Evolutionary conservation across 2,888 invertebrate species (phyloP).

Genomic region (Lasioglossum pauxillum): DNA sequence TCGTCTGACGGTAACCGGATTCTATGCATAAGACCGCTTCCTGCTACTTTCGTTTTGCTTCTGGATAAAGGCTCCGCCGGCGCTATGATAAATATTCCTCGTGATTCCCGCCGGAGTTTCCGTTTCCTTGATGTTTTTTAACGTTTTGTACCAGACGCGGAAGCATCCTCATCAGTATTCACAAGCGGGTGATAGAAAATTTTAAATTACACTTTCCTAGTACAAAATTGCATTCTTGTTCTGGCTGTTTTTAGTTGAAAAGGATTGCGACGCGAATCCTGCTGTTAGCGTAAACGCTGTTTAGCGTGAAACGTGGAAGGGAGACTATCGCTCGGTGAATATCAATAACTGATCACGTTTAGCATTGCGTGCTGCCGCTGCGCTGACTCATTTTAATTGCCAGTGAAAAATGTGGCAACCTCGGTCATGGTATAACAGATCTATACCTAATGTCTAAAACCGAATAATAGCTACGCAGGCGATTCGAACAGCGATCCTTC

Average conservation of each 20-base stretch:
- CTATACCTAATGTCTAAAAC: background rate
- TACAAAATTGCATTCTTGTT: too few species aligned
- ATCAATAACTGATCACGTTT: constrained; percentile 36
- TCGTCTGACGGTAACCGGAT: background rate
- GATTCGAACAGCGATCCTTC: background rate
- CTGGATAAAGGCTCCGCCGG: background rate
- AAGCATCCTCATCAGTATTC: background rate
- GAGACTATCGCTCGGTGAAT: constrained; percentile 1
- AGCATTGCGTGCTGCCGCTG: constrained; percentile 20
- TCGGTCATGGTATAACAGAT: background rate
- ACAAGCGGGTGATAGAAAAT: too few species aligned
- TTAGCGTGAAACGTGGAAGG: background rate
- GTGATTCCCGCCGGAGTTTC: background rate
- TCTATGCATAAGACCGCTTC: background rate
- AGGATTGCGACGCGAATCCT: too few species aligned
- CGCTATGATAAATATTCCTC: background rate
- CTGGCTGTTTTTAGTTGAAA: too few species aligned
- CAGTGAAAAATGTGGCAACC: constrained; percentile 9
- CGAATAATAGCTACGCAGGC: background rate
- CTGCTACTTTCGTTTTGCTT: background rate
- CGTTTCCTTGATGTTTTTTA: background rate
- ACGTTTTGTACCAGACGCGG: background rate
- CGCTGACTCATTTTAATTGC: constrained; percentile 37
- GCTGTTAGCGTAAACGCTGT: background rate
- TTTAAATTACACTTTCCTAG: too few species aligned